Evolutionary conservation across 2,113 vertebrate species (phyloP), one percentile per base, ranked within the genome.

Genomic region (Otocyon megalotis): DNA sequence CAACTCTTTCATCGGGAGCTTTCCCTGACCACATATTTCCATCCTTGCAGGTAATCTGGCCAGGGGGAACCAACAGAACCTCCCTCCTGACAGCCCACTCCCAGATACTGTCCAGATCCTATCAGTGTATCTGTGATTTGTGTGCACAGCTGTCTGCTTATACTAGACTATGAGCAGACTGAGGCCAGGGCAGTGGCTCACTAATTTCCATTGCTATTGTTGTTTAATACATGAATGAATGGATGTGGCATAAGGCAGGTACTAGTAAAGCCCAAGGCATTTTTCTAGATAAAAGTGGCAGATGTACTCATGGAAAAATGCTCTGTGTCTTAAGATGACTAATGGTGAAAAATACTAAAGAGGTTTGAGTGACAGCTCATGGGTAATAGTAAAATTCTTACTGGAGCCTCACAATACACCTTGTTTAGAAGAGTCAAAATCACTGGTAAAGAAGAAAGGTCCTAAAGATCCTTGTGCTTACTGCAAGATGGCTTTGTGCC

Each of bases 371-470:
- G 26, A 71, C 48, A 74, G 32, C 12, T 77, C 28, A 9, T 58
- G 10, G 35, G 48, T 86, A 82, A 97, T 15, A 48, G 76, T 72
- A 43, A 72, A 96, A 43, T 48, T 63, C 72, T 67, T 60, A 76
- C 37, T 37, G 53, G 63, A 85, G 20, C 2, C 15, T 92, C 74
- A 93, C 37, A 91, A 56, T 9, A 35, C 28, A 58, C 3, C 32
- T 80, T 80, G 63, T 50, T 76, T 22, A 83, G 48, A 77, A 65
- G 5, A 65, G 35, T 94, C 48, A 74, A 48, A 94, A 74, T 30
- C 53, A 63, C 0, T 37, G 62, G 17, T 88, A 72, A 84, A 87
- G 37, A 85, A 22, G 72, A 80, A 90, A 80, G 13, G 8, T 86
- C 37, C 37, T 74, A 54, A 88, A 88, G 48, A 63, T n/a, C 28